These are phyloP conservation scores for Rhabdomys dilectus DNA, from an alignment of 2,113 vertebrate species.

Conservation along the genomic window DNA sequence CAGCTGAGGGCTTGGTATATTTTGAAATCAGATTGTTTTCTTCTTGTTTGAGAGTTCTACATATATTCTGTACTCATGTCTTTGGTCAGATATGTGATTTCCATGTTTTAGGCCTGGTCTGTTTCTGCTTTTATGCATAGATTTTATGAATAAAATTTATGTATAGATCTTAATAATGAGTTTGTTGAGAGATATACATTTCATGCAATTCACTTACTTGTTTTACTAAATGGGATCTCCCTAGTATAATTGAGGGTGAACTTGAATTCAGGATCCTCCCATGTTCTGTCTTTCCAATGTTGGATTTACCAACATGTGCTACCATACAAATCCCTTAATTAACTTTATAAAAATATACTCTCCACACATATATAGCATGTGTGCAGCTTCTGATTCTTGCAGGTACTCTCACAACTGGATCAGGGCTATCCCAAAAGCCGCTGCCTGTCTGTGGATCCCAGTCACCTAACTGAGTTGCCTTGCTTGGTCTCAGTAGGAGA, in stretches of 20 bases:
- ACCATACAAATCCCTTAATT: background rate
- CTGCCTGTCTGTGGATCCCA: too few relatives aligned
- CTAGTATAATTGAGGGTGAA: background rate
- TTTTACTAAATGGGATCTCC: background rate
- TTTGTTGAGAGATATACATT: background rate
- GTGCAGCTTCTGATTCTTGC: too few relatives aligned
- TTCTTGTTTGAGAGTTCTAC: constrained; percentile 31
- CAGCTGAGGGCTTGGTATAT: background rate
- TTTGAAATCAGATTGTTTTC: background rate
- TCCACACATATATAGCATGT: background rate
- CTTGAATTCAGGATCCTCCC: background rate
- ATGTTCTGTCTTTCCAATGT: background rate
- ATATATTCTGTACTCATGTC: background rate
- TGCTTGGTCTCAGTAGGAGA: too few relatives aligned
- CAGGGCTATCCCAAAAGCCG: too few relatives aligned
- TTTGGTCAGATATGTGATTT: constrained; percentile 7
- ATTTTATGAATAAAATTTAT: background rate
- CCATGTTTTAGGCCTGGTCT: background rate
- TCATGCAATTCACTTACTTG: background rate
- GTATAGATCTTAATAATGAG: background rate
- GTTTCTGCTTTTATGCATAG: background rate
- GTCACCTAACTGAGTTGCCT: too few relatives aligned
- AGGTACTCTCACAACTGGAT: too few relatives aligned
- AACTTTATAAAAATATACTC: background rate
- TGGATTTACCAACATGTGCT: background rate